A percentile compares a stretch with the other conserved stretches of the same genome.
Evolutionary conservation across 2,113 vertebrate genomes (phyloP).

Genomic region (Misgurnus mizolepis): DNA sequence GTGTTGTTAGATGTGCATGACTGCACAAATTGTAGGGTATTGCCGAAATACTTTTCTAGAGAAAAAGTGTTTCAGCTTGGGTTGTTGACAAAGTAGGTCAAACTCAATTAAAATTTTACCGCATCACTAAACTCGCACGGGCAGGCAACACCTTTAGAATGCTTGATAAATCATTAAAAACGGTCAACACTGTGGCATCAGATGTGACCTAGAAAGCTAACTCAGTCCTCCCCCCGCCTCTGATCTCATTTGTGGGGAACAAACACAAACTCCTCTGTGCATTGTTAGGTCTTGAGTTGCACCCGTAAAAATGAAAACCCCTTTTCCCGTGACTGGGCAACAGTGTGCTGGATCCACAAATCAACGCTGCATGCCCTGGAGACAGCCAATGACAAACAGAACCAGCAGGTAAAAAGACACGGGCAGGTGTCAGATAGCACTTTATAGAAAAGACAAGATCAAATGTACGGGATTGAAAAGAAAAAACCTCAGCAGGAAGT

Average conservation of each 20-base stretch:
- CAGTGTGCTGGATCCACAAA: conserved; percentile 34
- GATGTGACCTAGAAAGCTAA: conserved; percentile 60
- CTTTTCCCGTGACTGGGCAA: conserved; percentile 12
- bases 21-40: conserved; percentile 63
- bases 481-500: conserved; percentile 55
- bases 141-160: conserved; percentile 40
- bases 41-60: conserved; percentile 42
- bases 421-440: conserved; percentile 43
- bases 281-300: conserved; percentile 63
- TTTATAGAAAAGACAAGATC: conserved; percentile 52
- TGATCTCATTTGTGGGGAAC: conserved; percentile 23
- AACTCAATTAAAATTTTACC: conserved; percentile 63
- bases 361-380: conserved; percentile 41
- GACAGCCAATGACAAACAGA: conserved; percentile 54
- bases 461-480: conserved; percentile 39
- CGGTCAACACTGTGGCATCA: conserved; percentile 19
- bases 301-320: conserved; percentile 49
- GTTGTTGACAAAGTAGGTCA: conserved; percentile 71
- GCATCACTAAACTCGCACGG: background rate
- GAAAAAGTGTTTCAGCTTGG: conserved; percentile 69
- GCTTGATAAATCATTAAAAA: conserved; percentile 42
- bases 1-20: conserved; percentile 57
- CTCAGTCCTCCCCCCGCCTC: background rate
- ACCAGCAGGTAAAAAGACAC: conserved; percentile 57
- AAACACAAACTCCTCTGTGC: conserved; percentile 69